These are phyloP conservation scores for Cephus sareptanus DNA, from an alignment of 2,888 invertebrate genomes.

Conservation along the genomic window DNA sequence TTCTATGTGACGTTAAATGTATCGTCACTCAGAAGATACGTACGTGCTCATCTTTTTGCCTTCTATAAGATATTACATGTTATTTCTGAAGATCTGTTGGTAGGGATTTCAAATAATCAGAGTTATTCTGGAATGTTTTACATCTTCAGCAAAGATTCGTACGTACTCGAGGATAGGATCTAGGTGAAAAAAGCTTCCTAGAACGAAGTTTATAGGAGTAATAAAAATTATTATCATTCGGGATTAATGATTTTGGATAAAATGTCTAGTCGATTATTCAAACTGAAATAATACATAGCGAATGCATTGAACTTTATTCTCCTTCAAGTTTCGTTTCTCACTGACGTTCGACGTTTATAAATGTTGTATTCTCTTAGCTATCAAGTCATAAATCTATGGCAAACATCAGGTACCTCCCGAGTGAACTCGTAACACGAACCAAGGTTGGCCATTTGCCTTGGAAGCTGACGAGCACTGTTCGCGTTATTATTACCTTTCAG, in stretches of 20 bases:
- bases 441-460: slow-evolving; percentile 48
- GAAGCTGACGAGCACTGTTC: slow-evolving; percentile 27
- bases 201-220: not conserved
- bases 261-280: not conserved
- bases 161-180: not conserved
- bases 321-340: not conserved
- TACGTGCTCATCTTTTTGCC: not conserved
- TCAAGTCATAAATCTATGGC: not conserved
- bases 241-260: not conserved
- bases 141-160: not conserved
- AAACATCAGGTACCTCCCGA: not conserved
- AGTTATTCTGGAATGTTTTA: not conserved
- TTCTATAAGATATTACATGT: not conserved
- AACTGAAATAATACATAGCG: not conserved
- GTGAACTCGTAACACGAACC: slow-evolving; percentile 23
- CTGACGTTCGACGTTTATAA: not conserved
- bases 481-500: slow-evolving; percentile 32
- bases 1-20: not conserved
- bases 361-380: not conserved
- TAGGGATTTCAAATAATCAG: not conserved
- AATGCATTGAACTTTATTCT: not conserved
- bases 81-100: not conserved
- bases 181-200: not conserved
- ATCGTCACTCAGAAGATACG: not conserved
- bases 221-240: not conserved